Evolutionary conservation across 2,888 invertebrate genomes (phyloP).

Genomic region (Ceriagrion tenellum): DNA sequence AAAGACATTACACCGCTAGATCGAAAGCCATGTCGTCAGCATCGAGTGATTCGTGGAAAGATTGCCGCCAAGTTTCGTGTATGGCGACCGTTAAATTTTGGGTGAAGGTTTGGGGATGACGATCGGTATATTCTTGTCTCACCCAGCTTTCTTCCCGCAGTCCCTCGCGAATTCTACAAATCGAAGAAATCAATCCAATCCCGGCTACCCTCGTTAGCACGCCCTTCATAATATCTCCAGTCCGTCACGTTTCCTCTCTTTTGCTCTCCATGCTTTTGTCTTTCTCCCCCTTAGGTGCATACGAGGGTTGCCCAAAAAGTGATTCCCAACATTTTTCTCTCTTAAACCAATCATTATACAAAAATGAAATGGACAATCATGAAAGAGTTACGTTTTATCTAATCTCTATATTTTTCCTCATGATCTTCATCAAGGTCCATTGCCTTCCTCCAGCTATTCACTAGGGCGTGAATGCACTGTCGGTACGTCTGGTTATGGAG

Average conservation of each 20-base stretch:
- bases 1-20: background rate
- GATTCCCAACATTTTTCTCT: no score
- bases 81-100: slow-evolving; percentile 2
- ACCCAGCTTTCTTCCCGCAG: background rate
- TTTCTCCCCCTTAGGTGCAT: background rate
- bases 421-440: no score
- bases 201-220: background rate
- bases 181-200: background rate
- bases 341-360: no score
- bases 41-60: background rate
- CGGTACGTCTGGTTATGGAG: no score
- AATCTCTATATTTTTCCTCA: no score
- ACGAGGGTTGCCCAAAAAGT: no score
- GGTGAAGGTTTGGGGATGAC: background rate
- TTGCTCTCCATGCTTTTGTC: background rate
- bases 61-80: background rate
- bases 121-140: background rate
- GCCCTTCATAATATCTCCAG: background rate
- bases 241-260: background rate
- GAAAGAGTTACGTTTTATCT: no score
- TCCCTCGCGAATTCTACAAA: background rate
- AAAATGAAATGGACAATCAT: no score
- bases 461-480: no score
- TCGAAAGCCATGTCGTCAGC: background rate
- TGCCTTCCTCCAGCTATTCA: no score